Evolutionary conservation across 2,888 invertebrate genomes (phyloP).

Genomic region (Seira musarum): DNA sequence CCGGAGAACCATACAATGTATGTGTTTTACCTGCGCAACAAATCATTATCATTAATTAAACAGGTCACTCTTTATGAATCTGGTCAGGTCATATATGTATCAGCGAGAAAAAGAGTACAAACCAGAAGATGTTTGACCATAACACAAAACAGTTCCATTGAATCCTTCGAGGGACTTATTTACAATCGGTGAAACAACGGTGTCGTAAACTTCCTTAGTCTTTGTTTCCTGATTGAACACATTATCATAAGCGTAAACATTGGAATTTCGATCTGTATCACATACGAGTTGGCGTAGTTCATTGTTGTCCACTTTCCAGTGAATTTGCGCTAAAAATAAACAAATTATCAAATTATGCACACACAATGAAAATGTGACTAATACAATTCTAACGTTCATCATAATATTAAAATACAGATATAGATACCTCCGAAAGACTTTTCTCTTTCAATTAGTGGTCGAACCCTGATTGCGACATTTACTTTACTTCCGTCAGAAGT

Average conservation of each 20-base stretch:
- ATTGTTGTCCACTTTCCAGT: too few species aligned
- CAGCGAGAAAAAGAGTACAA: conserved; percentile 1
- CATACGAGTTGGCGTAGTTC: too few species aligned
- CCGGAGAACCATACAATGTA: conserved; percentile 83
- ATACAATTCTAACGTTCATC: too few species aligned
- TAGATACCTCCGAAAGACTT: conserved; percentile 71
- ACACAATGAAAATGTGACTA: too few species aligned
- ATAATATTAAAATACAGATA: conserved; percentile 9
- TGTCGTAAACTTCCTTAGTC: conserved; percentile 79
- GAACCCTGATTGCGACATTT: conserved; percentile 83
- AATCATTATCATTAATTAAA: conserved; percentile 5
- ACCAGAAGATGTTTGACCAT: conserved; percentile 93
- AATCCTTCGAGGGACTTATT: conserved; percentile 81
- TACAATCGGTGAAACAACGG: conserved; percentile 81
- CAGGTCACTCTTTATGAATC: too few species aligned
- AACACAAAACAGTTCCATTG: conserved; percentile 92
- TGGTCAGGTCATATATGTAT: too few species aligned
- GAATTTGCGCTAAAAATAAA: too few species aligned
- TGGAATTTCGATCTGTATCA: too few species aligned
- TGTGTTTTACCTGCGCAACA: conserved; percentile 78
- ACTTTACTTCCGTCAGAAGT: conserved; percentile 78
- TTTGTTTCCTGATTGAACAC: conserved; percentile 78
- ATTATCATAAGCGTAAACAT: conserved; percentile 78
- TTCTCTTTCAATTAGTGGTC: conserved; percentile 80
- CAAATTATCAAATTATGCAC: too few species aligned